Conservation (phyloP, 37 sponge, comb jelly and placozoan species). For the Corticium candelabrum region DNA sequence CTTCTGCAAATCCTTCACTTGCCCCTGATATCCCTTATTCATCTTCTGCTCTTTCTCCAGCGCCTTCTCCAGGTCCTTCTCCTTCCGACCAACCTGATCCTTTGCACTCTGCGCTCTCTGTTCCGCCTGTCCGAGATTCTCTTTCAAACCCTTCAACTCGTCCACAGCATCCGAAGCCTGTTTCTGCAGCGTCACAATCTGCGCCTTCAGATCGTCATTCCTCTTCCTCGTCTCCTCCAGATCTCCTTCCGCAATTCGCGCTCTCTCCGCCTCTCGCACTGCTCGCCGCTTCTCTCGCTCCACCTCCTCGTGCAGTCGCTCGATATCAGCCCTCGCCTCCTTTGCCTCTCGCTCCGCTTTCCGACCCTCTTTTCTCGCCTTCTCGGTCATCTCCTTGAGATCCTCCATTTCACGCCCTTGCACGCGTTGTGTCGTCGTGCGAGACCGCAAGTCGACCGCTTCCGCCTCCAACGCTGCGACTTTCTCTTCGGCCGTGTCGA, state of each 20-base stretch:
- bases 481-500: background rate
- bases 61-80: too few species aligned
- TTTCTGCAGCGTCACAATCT: background rate
- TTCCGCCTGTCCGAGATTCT: background rate
- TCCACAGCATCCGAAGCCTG: background rate
- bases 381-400: too few species aligned
- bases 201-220: background rate
- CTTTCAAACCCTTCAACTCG: background rate
- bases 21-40: too few species aligned
- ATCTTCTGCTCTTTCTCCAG: too few species aligned
- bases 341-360: background rate
- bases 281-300: background rate
- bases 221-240: too few species aligned
- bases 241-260: too few species aligned
- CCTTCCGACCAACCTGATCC: background rate
- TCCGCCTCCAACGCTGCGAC: background rate
- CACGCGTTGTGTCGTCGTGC: too few species aligned
- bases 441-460: background rate
- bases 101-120: background rate
- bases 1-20: background rate
- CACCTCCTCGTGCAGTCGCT: background rate
- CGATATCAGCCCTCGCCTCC: slow-evolving; percentile 1
- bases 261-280: too few species aligned
- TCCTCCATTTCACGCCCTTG: too few species aligned
- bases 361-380: background rate